Evolutionary conservation across 1,140 invertebrate species (phyloP).

Genomic region (Maniola jurtina): DNA sequence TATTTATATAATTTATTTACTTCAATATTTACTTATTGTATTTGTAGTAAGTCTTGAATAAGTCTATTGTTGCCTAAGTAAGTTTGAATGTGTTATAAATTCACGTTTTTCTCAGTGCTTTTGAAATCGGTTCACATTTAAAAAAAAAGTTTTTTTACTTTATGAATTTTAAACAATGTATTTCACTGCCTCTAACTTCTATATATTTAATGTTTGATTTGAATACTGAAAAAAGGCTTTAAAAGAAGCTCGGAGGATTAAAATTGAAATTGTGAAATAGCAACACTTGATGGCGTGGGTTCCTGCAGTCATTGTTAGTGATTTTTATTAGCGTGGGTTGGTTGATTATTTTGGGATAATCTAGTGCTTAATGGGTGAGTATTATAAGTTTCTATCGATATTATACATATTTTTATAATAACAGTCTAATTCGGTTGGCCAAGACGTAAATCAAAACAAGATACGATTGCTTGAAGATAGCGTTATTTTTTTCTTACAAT

Average conservation of each 20-base stretch:
- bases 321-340: conserved; percentile 56
- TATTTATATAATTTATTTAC: no score
- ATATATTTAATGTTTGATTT: conserved; percentile 1
- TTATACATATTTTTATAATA: not conserved
- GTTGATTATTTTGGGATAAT: conserved; percentile 24
- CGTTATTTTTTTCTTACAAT: conserved; percentile 36
- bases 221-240: not conserved
- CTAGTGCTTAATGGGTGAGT: conserved; percentile 24
- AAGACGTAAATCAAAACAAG: not conserved
- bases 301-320: conserved; percentile 56
- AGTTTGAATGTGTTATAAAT: no score
- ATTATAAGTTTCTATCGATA: conserved; percentile 5
- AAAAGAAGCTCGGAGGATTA: not conserved
- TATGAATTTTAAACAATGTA: no score
- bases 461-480: not conserved
- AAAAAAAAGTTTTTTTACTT: no score
- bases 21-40: no score
- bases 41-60: no score
- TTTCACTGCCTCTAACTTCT: no score
- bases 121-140: no score
- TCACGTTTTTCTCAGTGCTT: no score
- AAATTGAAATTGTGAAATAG: conserved; percentile 22
- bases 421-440: no score
- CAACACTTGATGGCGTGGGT: conserved; percentile 69
- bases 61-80: no score